Conservation (phyloP, 2,113 vertebrate species). For the Phalacrocorax pelagicus region DNA sequence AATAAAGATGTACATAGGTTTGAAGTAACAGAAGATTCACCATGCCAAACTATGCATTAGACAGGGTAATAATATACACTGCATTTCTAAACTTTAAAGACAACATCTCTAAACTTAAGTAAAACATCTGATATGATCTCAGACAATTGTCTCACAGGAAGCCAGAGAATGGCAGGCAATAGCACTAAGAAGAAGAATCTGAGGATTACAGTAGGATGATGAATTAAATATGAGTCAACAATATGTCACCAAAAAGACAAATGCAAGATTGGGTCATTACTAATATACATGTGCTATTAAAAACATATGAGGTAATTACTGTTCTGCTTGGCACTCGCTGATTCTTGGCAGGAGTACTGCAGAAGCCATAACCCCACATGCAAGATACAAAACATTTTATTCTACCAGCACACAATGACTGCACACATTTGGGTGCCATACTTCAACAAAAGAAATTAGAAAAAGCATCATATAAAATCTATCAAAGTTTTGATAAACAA, state of each 20-base stretch:
- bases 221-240: conserved; percentile 51
- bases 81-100: conserved; percentile 31
- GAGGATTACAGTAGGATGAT: background rate
- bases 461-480: background rate
- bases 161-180: background rate
- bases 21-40: conserved; percentile 24
- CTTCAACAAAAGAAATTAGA: background rate
- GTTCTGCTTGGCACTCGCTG: background rate
- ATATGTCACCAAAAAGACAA: conserved; percentile 40
- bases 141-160: conserved; percentile 44
- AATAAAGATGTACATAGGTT: background rate
- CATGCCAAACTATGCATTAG: conserved; percentile 29
- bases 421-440: background rate
- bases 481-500: background rate
- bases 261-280: conserved; percentile 28
- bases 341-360: background rate
- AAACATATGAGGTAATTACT: conserved; percentile 46
- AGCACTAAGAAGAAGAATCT: conserved; percentile 6
- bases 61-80: background rate
- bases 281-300: conserved; percentile 9
- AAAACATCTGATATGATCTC: conserved; percentile 54
- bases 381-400: background rate
- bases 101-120: conserved; percentile 26
- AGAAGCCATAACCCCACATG: background rate
- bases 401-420: background rate